A percentile compares a stretch with the other conserved stretches of the same genome.
These are phyloP conservation scores for Halictus rubicundus DNA, from an alignment of 1,140 invertebrate species.

Conservation along the genomic window DNA sequence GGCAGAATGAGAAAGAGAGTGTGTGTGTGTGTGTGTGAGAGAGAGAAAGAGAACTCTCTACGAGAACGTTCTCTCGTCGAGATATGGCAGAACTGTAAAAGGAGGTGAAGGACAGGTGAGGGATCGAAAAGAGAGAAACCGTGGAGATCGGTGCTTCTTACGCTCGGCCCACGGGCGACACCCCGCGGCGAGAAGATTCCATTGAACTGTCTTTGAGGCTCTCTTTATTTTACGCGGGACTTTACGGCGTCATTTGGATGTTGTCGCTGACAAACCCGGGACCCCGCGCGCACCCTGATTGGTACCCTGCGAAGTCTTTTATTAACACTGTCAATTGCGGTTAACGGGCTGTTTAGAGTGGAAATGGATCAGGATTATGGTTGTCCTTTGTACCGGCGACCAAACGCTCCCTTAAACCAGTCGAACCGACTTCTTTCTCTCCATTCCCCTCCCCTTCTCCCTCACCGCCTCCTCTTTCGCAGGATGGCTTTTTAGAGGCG, in stretches of 20 bases:
- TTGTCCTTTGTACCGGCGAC: not conserved
- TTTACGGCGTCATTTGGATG: slow-evolving; percentile 33
- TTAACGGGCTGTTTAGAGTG: slow-evolving; percentile 1
- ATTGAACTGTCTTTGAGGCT: slow-evolving; percentile 14
- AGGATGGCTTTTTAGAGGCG: not conserved
- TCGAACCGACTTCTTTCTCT: not conserved
- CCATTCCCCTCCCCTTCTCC: not conserved
- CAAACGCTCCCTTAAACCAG: not conserved
- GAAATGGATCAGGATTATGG: slow-evolving; percentile 10
- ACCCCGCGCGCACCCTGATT: not conserved
- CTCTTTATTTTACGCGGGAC: slow-evolving; percentile 13
- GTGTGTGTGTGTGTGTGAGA: too few species aligned
- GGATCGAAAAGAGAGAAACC: slow-evolving; percentile 33
- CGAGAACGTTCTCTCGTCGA: slow-evolving; percentile 33
- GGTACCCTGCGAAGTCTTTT: slow-evolving; percentile 27
- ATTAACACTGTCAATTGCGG: slow-evolving; percentile 29
- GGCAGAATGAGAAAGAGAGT: too few species aligned
- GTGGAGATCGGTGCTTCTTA: slow-evolving; percentile 1
- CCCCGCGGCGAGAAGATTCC: slow-evolving; percentile 26
- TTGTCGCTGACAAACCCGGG: slow-evolving; percentile 10
- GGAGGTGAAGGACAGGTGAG: slow-evolving; percentile 58
- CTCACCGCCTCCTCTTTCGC: too few species aligned
- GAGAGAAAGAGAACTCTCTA: not conserved
- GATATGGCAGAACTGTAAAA: slow-evolving; percentile 51
- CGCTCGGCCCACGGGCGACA: slow-evolving; percentile 21